Percentiles rank a stretch among this genome's conserved stretches.
These are phyloP conservation scores for Ophion ventricosus DNA, from an alignment of 2,888 invertebrate species.

Conservation along the genomic window DNA sequence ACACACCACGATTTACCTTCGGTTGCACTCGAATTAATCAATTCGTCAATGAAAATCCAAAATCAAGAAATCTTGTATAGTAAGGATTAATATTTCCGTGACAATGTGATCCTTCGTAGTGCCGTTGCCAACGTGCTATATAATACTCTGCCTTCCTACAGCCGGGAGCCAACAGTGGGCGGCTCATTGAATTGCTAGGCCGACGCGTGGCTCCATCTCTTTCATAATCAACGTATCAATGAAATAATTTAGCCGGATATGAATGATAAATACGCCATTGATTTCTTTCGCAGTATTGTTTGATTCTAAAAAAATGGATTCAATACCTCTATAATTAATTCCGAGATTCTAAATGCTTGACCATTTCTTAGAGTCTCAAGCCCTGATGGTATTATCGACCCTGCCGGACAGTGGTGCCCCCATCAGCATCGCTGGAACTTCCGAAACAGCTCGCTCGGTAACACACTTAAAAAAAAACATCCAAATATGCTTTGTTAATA, in stretches of 20 bases:
- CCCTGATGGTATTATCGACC: slow-evolving; percentile 12
- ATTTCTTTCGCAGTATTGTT: neutral
- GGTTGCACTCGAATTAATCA: slow-evolving; percentile 20
- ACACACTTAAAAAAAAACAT: neutral
- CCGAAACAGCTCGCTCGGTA: slow-evolving; percentile 30
- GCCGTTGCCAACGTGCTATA: slow-evolving; percentile 57
- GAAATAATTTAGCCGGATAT: neutral
- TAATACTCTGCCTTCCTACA: slow-evolving; percentile 36
- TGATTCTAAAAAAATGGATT: neutral
- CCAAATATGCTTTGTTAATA: neutral
- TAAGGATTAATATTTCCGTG: slow-evolving; percentile 20
- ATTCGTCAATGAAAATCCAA: neutral
- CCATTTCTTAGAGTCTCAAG: neutral
- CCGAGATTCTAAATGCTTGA: neutral
- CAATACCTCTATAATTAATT: neutral
- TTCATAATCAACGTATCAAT: neutral
- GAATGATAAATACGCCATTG: neutral
- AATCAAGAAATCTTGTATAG: neutral
- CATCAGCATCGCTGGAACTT: neutral
- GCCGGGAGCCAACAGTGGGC: slow-evolving; percentile 2
- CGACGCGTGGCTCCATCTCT: slow-evolving; percentile 51
- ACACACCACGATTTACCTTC: slow-evolving; percentile 37
- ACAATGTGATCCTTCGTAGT: slow-evolving; percentile 41
- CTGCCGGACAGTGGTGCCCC: slow-evolving; percentile 45
- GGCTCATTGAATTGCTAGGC: neutral